These are phyloP conservation scores for Sceliomorpha sp. DNA, from an alignment of 2,888 invertebrate genomes.

Conservation along the genomic window DNA sequence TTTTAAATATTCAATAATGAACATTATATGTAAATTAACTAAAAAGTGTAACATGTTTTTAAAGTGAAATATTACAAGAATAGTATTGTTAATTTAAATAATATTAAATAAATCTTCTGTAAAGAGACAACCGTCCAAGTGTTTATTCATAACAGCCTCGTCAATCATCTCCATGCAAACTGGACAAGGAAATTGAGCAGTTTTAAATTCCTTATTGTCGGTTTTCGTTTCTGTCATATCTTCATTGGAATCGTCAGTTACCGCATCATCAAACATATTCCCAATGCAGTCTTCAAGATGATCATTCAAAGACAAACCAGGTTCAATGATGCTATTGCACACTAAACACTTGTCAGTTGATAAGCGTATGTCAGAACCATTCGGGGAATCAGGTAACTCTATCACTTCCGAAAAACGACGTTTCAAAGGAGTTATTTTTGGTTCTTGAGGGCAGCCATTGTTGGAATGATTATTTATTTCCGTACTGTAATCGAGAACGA, in stretches of 20 bases:
- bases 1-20: no score
- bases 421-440: conserved; percentile 46
- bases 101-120: conserved; percentile 25
- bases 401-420: conserved; percentile 14
- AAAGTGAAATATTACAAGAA: conserved; percentile 12
- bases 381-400: conserved; percentile 33
- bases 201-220: conserved; percentile 42
- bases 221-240: conserved; percentile 61
- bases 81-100: conserved; percentile 6
- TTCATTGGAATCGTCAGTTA: conserved; percentile 60
- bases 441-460: conserved; percentile 81
- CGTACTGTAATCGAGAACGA: conserved; percentile 56
- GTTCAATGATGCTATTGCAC: conserved; percentile 63
- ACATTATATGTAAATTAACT: no score
- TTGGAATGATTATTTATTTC: conserved; percentile 80
- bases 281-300: conserved; percentile 80
- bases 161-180: conserved; percentile 83
- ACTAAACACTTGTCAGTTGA: conserved; percentile 65
- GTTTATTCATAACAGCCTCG: conserved; percentile 82
- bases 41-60: no score
- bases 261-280: conserved; percentile 70
- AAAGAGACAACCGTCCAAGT: conserved; percentile 82
- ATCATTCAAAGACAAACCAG: conserved; percentile 75
- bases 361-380: conserved; percentile 21
- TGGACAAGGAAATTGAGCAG: conserved; percentile 83